phyloP scores from a whole-genome alignment of 1,140 invertebrate genomes.

The Geopemphigus sp. region DNA sequence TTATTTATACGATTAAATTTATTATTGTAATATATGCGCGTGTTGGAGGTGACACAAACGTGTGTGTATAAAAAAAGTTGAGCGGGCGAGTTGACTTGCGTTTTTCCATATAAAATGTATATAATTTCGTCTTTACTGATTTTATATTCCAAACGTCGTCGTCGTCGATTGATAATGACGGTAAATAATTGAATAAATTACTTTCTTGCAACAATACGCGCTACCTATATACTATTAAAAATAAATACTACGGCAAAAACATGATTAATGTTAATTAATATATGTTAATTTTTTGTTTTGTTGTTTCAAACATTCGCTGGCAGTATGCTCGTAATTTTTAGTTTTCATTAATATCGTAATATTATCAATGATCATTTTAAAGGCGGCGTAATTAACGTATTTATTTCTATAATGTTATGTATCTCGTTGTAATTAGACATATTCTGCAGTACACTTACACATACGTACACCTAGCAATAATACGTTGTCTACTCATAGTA shows the following conservation, averaged over 20 bases:
- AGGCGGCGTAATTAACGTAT: neutral
- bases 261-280: conserved; percentile 5
- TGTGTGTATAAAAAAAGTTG: neutral
- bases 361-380: neutral
- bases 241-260: neutral
- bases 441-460: no score
- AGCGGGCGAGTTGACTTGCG: neutral
- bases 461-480: no score
- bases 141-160: neutral
- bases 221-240: neutral
- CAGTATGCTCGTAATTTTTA: neutral
- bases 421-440: neutral
- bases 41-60: conserved; percentile 10
- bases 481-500: no score
- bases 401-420: neutral
- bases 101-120: conserved; percentile 12
- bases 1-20: conserved; percentile 26
- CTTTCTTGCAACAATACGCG: neutral
- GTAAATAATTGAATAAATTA: conserved; percentile 9
- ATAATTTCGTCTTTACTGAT: neutral
- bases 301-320: neutral
- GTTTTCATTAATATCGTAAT: neutral
- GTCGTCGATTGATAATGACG: neutral
- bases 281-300: conserved; percentile 1
- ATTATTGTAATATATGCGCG: conserved; percentile 38